Conservation (phyloP, 2,113 vertebrate species). For the Ellobius talpinus region DNA sequence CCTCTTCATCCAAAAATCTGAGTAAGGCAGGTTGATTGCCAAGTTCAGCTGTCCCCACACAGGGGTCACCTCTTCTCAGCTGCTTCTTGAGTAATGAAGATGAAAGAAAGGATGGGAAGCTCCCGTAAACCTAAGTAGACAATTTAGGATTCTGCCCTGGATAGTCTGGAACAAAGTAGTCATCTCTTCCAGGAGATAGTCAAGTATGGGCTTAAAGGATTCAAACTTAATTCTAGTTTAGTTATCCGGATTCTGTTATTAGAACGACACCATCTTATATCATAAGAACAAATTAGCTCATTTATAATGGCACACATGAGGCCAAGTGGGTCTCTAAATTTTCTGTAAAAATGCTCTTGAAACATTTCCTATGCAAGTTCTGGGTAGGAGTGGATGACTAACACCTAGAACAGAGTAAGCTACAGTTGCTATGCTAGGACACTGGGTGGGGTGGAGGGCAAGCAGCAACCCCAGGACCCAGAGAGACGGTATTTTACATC, state of each 20-base stretch:
- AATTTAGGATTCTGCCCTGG: not conserved
- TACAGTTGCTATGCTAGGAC: not conserved
- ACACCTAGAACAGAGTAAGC: not conserved
- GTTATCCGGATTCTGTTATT: not conserved
- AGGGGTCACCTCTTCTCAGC: not conserved
- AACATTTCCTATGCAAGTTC: not conserved
- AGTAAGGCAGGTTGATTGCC: constrained; percentile 2
- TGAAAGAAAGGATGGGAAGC: not conserved
- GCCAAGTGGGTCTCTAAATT: not conserved
- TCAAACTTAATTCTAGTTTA: not conserved
- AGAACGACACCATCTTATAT: not conserved
- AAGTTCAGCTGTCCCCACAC: not conserved
- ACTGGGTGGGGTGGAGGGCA: not conserved
- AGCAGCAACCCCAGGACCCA: not conserved
- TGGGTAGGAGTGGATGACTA: not conserved
- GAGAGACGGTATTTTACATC: not conserved
- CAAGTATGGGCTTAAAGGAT: not conserved
- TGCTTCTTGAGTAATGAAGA: not conserved
- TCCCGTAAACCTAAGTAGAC: not conserved
- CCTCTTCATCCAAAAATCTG: not conserved
- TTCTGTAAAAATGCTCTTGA: not conserved
- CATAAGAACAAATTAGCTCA: not conserved
- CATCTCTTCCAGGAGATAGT: not conserved
- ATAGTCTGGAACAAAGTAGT: not conserved
- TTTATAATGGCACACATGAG: not conserved